These are phyloP conservation scores for Apteryx owenii DNA, from an alignment of 2,113 vertebrate genomes.

Conservation along the genomic window DNA sequence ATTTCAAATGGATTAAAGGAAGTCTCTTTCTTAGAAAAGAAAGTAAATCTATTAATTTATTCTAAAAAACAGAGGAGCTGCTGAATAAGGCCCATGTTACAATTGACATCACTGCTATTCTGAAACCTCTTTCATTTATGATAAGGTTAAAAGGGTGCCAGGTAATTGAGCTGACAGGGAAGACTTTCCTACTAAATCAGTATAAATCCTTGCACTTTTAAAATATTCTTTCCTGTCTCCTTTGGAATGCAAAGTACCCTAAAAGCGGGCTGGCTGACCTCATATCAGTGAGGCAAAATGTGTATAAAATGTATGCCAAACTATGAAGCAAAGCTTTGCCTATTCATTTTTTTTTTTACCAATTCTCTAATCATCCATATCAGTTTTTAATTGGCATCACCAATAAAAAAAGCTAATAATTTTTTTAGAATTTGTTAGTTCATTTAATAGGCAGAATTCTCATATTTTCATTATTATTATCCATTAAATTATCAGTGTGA, in stretches of 20 bases:
- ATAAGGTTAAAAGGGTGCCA: not conserved
- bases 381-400: not conserved
- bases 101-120: rapidly evolving
- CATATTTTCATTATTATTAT: rapidly evolving
- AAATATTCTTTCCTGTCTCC: not conserved
- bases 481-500: not conserved
- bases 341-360: no score
- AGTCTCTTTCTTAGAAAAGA: not conserved
- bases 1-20: not conserved
- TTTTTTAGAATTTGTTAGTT: no score
- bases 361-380: not conserved
- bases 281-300: rapidly evolving
- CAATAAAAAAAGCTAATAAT: not conserved
- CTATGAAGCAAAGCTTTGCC: rapidly evolving
- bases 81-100: rapidly evolving
- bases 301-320: rapidly evolving
- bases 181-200: not conserved
- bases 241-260: not conserved
- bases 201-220: rapidly evolving
- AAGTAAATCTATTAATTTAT: not conserved
- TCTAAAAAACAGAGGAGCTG: not conserved
- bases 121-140: rapidly evolving
- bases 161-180: not conserved
- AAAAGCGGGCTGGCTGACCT: rapidly evolving
- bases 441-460: not conserved